Percentiles rank a stretch among this genome's conserved stretches.
Evolutionary conservation across 2,113 vertebrate species (phyloP).

Genomic region (Columba janthina): DNA sequence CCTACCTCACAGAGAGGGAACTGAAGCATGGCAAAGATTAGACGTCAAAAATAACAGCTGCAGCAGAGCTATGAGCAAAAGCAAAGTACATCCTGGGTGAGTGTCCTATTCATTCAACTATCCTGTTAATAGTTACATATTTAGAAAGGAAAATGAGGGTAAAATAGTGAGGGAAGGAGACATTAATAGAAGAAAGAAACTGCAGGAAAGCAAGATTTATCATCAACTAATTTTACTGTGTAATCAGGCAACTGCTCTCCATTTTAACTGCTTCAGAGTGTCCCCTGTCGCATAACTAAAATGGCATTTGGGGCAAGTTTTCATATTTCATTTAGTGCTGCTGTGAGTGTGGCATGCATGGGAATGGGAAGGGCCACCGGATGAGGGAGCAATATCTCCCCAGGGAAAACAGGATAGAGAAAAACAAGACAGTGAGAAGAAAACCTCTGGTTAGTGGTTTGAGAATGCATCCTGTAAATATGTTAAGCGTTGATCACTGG

Average conservation of each 20-base stretch:
- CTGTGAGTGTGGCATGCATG: neutral
- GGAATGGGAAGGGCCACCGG: neutral
- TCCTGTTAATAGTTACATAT: neutral
- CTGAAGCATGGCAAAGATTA: neutral
- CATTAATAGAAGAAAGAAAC: neutral
- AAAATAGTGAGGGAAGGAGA: neutral
- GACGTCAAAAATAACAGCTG: neutral
- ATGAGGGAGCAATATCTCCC: neutral
- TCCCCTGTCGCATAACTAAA: neutral
- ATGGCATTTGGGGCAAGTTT: neutral
- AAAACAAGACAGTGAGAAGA: neutral
- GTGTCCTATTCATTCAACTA: neutral
- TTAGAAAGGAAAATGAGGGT: neutral
- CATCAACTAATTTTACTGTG: neutral
- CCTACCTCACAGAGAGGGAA: neutral
- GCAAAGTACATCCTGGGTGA: neutral
- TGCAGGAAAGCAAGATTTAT: neutral
- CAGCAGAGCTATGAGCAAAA: neutral
- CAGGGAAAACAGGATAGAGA: neutral
- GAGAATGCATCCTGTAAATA: neutral
- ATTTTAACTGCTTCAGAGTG: neutral
- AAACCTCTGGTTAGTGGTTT: neutral
- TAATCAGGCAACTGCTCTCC: neutral
- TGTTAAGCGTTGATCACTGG: neutral
- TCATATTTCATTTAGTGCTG: neutral